These are phyloP conservation scores for Catharus bicknelli DNA, from an alignment of 2,113 vertebrate species.

Conservation along the genomic window DNA sequence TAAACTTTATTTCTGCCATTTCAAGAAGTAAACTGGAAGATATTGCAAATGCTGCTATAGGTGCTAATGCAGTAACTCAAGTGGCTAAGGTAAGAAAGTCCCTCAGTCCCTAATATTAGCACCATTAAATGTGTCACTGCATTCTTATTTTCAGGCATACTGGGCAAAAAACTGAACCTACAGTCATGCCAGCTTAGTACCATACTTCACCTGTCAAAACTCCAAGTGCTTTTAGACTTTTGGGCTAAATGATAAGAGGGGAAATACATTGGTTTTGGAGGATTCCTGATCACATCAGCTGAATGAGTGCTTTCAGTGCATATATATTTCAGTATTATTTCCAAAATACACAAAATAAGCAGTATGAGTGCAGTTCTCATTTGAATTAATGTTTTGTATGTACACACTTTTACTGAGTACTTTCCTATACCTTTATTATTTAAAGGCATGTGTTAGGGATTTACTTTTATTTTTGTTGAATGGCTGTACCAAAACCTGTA, in stretches of 20 bases:
- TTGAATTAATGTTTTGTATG: background rate
- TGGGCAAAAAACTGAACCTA: background rate
- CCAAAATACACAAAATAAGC: background rate
- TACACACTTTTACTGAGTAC: background rate
- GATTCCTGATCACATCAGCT: background rate
- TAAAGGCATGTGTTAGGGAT: background rate
- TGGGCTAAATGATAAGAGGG: background rate
- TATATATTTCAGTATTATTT: background rate
- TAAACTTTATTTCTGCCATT: constrained; percentile 99
- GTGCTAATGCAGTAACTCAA: constrained; percentile 89
- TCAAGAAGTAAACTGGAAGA: constrained; percentile 98
- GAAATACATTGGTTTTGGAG: background rate
- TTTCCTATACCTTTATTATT: background rate
- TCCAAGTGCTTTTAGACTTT: background rate
- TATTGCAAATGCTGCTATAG: constrained; percentile 93
- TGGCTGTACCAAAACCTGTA: background rate
- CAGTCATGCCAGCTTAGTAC: background rate
- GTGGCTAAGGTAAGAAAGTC: constrained; percentile 89
- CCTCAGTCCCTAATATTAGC: background rate
- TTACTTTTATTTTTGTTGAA: background rate
- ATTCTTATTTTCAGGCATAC: background rate
- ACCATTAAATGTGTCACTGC: background rate
- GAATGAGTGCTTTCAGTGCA: background rate
- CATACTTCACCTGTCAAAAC: background rate
- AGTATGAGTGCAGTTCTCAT: background rate